A percentile compares a stretch with the other conserved stretches of the same genome.
phyloP scores from a whole-genome alignment of 1,140 invertebrate genomes.

The Armadillidium nasatum region DNA sequence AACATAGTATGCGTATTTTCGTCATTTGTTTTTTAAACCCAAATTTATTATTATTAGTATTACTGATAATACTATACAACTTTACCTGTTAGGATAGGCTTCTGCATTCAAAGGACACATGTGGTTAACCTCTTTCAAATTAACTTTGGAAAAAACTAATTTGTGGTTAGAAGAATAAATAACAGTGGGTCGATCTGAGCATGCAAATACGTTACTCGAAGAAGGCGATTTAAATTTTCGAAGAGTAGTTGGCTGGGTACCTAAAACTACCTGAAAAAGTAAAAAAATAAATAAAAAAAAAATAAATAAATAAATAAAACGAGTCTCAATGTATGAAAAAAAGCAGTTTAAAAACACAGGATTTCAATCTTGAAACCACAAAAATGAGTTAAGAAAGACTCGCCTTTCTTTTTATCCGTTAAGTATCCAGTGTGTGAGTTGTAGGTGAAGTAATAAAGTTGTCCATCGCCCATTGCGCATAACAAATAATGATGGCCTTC shows the following conservation, averaged over 20 bases:
- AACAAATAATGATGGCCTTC: slow-evolving; percentile 86
- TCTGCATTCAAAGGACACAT: slow-evolving; percentile 96
- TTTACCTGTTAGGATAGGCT: slow-evolving; percentile 82
- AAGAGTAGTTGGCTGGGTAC: slow-evolving; percentile 92
- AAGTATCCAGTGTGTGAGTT: slow-evolving; percentile 66
- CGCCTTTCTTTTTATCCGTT: slow-evolving; percentile 74
- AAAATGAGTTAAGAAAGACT: slow-evolving; percentile 29
- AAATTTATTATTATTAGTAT: too few species aligned
- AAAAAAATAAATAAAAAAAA: too few species aligned
- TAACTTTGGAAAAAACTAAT: slow-evolving; percentile 98
- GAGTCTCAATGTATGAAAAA: too few species aligned
- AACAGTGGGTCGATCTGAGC: slow-evolving; percentile 95
- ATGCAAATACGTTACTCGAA: slow-evolving; percentile 96
- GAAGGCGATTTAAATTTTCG: slow-evolving; percentile 84
- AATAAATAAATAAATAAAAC: too few species aligned
- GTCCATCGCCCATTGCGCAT: slow-evolving; percentile 93
- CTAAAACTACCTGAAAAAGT: slow-evolving; percentile 67
- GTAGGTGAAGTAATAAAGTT: slow-evolving; percentile 91
- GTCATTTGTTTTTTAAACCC: too few species aligned
- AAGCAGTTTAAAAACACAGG: too few species aligned
- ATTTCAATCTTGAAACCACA: too few species aligned
- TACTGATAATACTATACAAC: too few species aligned
- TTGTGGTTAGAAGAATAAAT: slow-evolving; percentile 99
- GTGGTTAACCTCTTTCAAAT: slow-evolving; percentile 94
- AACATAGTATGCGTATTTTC: too few species aligned